phyloP scores from a whole-genome alignment of 2,888 invertebrate species.

The Melipona beecheii region DNA sequence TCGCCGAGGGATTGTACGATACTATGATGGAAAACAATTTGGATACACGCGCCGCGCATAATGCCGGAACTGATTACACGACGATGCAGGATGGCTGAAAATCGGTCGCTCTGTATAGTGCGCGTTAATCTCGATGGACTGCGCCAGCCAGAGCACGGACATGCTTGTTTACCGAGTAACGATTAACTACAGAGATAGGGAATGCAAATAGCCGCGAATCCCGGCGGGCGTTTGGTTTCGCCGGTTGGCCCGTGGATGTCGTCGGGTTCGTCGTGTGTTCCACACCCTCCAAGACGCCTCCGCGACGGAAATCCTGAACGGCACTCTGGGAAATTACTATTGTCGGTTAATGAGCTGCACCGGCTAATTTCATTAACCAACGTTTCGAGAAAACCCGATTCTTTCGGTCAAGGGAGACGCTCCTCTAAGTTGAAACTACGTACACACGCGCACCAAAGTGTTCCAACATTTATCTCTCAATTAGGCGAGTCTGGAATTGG shows the following conservation, averaged over 20 bases:
- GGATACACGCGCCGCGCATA: background rate
- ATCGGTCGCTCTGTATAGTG: slow-evolving; percentile 22
- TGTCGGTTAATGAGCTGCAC: slow-evolving; percentile 40
- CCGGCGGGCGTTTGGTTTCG: slow-evolving; percentile 60
- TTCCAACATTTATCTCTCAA: no score
- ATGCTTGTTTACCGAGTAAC: slow-evolving; percentile 69
- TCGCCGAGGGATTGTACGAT: background rate
- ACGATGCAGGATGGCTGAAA: background rate
- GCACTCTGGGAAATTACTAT: slow-evolving; percentile 34
- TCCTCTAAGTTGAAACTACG: no score
- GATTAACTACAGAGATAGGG: slow-evolving; percentile 68
- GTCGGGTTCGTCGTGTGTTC: slow-evolving; percentile 36
- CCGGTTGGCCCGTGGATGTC: slow-evolving; percentile 22
- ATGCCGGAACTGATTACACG: slow-evolving; percentile 14
- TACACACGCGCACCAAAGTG: no score
- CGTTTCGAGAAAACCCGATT: slow-evolving; percentile 27
- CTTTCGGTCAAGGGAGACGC: background rate
- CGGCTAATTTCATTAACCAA: slow-evolving; percentile 23
- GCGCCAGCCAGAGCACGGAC: slow-evolving; percentile 51
- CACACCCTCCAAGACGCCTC: slow-evolving; percentile 15
- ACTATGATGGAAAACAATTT: slow-evolving; percentile 21
- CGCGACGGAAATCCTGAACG: background rate
- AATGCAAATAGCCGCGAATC: slow-evolving; percentile 70
- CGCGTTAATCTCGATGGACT: slow-evolving; percentile 62
- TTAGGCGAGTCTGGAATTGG: no score